phyloP scores from a whole-genome alignment of 1,140 invertebrate genomes.

The Aphidius ervi region DNA sequence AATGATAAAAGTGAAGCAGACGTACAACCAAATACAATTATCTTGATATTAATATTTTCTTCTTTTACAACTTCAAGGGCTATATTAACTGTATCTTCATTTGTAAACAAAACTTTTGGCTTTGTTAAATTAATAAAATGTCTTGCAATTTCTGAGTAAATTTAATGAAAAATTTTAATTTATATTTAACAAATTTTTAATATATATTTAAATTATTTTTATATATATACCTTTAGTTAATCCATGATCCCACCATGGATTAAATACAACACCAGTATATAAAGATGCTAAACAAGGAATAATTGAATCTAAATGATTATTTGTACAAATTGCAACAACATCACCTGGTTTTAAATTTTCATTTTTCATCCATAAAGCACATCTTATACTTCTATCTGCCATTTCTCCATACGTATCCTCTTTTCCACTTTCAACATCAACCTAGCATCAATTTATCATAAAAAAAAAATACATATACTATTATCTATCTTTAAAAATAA shows the following conservation, averaged over 20 bases:
- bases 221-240: conserved; percentile 25
- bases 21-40: conserved; percentile 37
- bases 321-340: conserved; percentile 44
- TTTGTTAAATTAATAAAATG: conserved; percentile 38
- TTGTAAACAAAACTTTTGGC: conserved; percentile 45
- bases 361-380: conserved; percentile 47
- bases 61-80: conserved; percentile 29
- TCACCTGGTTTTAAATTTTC: conserved; percentile 46
- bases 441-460: conserved; percentile 23
- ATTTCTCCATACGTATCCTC: conserved; percentile 46
- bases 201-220: not conserved
- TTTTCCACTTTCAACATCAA: conserved; percentile 48
- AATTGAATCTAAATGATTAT: conserved; percentile 49
- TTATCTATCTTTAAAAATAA: not conserved
- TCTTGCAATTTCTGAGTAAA: conserved; percentile 31
- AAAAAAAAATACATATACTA: not conserved
- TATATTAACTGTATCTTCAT: conserved; percentile 22
- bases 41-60: conserved; percentile 24
- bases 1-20: conserved; percentile 24
- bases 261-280: conserved; percentile 41
- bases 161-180: not conserved
- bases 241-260: conserved; percentile 25
- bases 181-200: conserved; percentile 18
- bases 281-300: conserved; percentile 49
- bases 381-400: conserved; percentile 38